Conservation (phyloP, 1,140 invertebrate genomes). For the Leptoteleia sp. region DNA sequence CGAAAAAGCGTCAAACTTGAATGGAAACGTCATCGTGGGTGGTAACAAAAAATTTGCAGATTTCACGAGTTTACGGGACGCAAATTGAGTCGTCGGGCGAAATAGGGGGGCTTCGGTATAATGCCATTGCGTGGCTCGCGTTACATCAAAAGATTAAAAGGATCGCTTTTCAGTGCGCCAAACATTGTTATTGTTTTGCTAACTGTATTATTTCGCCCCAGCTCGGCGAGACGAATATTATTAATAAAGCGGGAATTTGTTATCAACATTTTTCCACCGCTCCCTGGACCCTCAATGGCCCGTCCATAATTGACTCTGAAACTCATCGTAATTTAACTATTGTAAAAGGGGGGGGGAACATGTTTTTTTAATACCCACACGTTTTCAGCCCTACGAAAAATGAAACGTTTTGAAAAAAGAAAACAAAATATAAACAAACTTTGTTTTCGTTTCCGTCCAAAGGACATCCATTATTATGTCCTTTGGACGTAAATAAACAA, state of each 20-base stretch:
- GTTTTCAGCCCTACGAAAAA: too few species aligned
- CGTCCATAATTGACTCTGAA: too few species aligned
- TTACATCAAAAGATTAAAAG: slow-evolving; percentile 44
- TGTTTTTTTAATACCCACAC: too few species aligned
- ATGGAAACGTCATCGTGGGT: neutral
- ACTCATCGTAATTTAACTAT: too few species aligned
- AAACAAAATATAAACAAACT: too few species aligned
- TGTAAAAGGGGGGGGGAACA: too few species aligned
- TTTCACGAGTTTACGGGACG: slow-evolving; percentile 24
- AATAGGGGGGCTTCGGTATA: slow-evolving; percentile 26
- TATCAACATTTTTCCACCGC: slow-evolving; percentile 10
- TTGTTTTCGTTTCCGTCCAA: too few species aligned
- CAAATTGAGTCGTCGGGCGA: slow-evolving; percentile 19
- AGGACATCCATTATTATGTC: too few species aligned
- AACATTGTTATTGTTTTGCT: slow-evolving; percentile 26
- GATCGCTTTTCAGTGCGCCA: slow-evolving; percentile 26
- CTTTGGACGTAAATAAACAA: too few species aligned
- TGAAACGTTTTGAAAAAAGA: too few species aligned
- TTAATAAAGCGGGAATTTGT: slow-evolving; percentile 15
- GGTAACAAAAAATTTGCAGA: neutral
- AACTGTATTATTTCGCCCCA: slow-evolving; percentile 32
- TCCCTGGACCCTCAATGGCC: too few species aligned
- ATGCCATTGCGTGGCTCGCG: slow-evolving; percentile 10
- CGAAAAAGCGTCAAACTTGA: slow-evolving; percentile 23
- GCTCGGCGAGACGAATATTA: slow-evolving; percentile 1